phyloP scores from a whole-genome alignment of 2,797 vertebrate genomes.

The Pseudomugil tenellus region DNA sequence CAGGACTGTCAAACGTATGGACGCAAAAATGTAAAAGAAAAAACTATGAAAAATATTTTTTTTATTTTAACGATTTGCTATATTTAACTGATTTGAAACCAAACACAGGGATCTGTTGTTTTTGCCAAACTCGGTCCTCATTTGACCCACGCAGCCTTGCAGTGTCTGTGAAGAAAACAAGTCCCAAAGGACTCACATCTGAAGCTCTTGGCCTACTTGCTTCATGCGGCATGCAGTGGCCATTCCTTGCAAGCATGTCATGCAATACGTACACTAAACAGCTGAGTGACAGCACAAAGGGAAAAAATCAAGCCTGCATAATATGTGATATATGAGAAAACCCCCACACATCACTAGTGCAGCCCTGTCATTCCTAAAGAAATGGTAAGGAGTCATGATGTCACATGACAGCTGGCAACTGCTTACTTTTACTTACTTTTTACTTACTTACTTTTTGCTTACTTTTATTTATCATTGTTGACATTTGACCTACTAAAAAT shows the following conservation, averaged over 20 bases:
- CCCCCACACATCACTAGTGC: background rate
- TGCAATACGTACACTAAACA: constrained; percentile 5
- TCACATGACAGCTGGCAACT: constrained; percentile 52
- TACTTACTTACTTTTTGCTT: too few relatives aligned
- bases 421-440: too few relatives aligned
- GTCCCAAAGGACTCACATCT: constrained; percentile 41
- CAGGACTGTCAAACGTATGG: too few relatives aligned
- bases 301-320: background rate
- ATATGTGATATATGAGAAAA: background rate
- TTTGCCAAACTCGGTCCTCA: constrained; percentile 33
- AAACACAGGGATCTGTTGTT: too few relatives aligned
- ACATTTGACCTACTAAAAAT: constrained; percentile 60
- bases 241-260: constrained; percentile 4
- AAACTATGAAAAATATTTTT: too few relatives aligned
- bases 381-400: constrained; percentile 24
- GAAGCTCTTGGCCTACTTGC: constrained; percentile 10
- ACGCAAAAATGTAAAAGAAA: too few relatives aligned
- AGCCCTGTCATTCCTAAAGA: background rate
- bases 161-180: constrained; percentile 38
- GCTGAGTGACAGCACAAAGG: background rate
- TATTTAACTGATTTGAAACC: too few relatives aligned
- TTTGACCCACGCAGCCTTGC: constrained; percentile 19
- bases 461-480: constrained; percentile 17
- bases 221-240: constrained; percentile 1
- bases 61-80: too few relatives aligned